Evolutionary conservation across 1,140 invertebrate genomes (phyloP).

Genomic region (Metaphire vulgaris): DNA sequence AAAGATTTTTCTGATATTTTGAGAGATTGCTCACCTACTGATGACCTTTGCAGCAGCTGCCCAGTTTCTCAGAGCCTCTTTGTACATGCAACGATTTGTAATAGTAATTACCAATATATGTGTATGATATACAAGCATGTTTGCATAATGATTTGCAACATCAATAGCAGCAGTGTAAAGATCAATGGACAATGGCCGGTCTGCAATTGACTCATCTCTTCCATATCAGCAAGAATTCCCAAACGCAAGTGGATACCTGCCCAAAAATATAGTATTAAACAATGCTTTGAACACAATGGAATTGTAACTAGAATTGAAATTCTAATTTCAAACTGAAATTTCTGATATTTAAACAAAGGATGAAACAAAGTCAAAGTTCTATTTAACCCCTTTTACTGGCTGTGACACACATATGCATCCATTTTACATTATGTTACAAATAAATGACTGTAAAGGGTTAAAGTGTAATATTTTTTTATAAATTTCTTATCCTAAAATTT

Average conservation of each 20-base stretch:
- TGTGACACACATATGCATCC: too few species aligned
- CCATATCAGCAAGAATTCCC: slow-evolving; percentile 80
- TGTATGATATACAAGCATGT: slow-evolving; percentile 92
- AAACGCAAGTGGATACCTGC: slow-evolving; percentile 86
- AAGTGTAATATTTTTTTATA: too few species aligned
- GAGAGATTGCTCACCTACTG: too few species aligned
- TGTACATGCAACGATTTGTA: slow-evolving; percentile 80
- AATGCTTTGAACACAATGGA: slow-evolving; percentile 9
- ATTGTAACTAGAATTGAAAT: too few species aligned
- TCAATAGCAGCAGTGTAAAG: slow-evolving; percentile 72
- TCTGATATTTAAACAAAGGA: too few species aligned
- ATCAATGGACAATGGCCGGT: slow-evolving; percentile 51
- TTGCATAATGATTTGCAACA: slow-evolving; percentile 71
- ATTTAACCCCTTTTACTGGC: too few species aligned
- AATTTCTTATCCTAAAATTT: too few species aligned
- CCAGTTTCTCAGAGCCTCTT: slow-evolving; percentile 88
- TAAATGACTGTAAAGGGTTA: too few species aligned
- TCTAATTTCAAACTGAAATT: too few species aligned
- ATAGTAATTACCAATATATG: slow-evolving; percentile 84
- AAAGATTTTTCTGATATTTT: too few species aligned
- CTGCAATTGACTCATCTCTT: slow-evolving; percentile 70
- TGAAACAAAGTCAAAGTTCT: too few species aligned
- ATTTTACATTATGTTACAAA: too few species aligned
- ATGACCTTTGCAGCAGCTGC: slow-evolving; percentile 87
- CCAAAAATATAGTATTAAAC: slow-evolving; percentile 4